Percentiles rank a stretch among this genome's conserved stretches.
Evolutionary conservation across 2,797 vertebrate species (phyloP).

Genomic region (Distichodus sexfasciatus): DNA sequence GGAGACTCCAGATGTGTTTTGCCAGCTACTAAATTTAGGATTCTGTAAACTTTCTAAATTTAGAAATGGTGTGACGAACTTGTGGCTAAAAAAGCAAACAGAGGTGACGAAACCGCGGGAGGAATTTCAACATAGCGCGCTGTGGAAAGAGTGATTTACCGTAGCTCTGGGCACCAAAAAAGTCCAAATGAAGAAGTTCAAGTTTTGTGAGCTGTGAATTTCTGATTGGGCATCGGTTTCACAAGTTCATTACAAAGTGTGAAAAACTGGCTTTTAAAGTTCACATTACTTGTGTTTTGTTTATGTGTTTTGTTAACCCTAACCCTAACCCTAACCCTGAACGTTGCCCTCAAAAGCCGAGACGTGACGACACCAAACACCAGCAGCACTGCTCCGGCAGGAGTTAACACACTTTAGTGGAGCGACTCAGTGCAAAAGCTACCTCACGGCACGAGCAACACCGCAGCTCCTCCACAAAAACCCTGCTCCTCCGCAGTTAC

Average conservation of each 20-base stretch:
- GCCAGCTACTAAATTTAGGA: neutral
- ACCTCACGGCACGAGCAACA: neutral
- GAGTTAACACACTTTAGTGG: neutral
- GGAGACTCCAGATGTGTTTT: neutral
- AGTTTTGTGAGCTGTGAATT: no score
- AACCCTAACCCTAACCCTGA: neutral
- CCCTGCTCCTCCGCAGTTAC: conserved; percentile 43
- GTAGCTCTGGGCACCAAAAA: neutral
- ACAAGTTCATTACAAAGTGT: no score
- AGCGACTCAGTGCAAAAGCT: conserved; percentile 7
- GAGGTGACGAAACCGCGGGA: no score
- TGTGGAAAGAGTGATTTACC: neutral
- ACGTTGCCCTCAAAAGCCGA: neutral
- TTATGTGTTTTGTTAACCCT: no score
- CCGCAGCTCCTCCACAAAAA: neutral
- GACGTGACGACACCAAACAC: no score
- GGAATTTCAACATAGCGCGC: neutral
- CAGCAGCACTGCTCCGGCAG: neutral
- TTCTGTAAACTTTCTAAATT: neutral
- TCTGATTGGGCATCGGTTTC: no score
- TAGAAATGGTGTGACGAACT: neutral
- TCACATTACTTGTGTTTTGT: no score
- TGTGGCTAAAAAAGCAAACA: neutral
- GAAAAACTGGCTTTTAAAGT: no score
- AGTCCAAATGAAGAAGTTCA: no score